These are phyloP conservation scores for Selene dorsalis DNA, from an alignment of 2,797 vertebrate genomes.

Conservation along the genomic window DNA sequence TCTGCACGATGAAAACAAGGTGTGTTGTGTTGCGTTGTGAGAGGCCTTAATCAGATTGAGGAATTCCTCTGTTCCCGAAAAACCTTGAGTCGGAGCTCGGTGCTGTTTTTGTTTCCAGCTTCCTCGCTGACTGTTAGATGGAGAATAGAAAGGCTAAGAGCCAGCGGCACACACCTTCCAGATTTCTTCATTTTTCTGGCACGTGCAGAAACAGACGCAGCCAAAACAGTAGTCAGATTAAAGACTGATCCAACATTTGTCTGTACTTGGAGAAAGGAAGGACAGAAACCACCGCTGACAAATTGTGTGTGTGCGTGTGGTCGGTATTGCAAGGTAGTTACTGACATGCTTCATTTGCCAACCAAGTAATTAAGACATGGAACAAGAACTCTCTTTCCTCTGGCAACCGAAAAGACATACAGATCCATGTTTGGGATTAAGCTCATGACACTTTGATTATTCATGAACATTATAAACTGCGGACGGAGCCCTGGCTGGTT, in stretches of 20 bases:
- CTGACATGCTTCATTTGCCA: not conserved
- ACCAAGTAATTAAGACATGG: not conserved
- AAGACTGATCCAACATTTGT: conserved; percentile 28
- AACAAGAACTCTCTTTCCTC: conserved; percentile 1
- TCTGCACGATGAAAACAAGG: conserved; percentile 8
- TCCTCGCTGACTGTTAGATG: conserved; percentile 56
- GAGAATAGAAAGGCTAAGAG: conserved; percentile 45
- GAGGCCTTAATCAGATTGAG: conserved; percentile 39
- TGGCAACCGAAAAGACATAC: not conserved
- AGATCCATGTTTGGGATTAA: conserved; percentile 31
- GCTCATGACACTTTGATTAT: not conserved
- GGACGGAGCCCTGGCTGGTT: not conserved
- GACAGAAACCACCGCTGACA: not conserved
- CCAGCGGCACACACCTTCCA: conserved; percentile 56
- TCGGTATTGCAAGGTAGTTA: conserved; percentile 1
- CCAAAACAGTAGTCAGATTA: conserved; percentile 44
- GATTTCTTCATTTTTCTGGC: conserved; percentile 43
- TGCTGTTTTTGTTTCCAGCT: conserved; percentile 69
- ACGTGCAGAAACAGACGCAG: conserved; percentile 8
- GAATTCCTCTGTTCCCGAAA: conserved; percentile 62
- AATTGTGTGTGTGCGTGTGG: not conserved
- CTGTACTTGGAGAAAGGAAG: conserved; percentile 8
- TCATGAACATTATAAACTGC: conserved; percentile 23
- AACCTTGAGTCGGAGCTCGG: conserved; percentile 43
- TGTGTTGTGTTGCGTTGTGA: not conserved